Conservation (phyloP, 1,140 invertebrate genomes). For the Trichogramma pretiosum region DNA sequence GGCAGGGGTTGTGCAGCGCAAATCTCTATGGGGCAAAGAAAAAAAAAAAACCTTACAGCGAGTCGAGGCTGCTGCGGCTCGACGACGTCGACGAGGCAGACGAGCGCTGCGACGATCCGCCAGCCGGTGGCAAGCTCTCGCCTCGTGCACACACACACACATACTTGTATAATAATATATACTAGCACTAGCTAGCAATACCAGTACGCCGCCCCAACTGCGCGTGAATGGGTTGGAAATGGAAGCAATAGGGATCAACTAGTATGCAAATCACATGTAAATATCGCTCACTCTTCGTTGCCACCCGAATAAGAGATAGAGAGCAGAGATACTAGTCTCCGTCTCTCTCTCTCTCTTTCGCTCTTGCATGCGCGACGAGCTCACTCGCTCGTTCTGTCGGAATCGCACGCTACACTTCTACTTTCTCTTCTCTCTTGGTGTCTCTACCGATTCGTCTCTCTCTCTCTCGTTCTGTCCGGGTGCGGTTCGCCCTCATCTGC, state of each 20-base stretch:
- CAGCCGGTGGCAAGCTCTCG: no score
- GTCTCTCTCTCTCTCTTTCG: constrained; percentile 7
- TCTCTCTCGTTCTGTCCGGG: constrained; percentile 18
- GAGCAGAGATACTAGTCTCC: no score
- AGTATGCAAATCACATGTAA: constrained; percentile 50
- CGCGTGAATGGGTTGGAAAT: constrained; percentile 35
- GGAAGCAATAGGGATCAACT: constrained; percentile 50
- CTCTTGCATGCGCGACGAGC: constrained; percentile 30
- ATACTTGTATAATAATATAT: no score
- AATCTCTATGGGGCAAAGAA: constrained; percentile 2
- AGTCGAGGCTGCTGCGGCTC: no score
- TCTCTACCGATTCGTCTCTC: constrained; percentile 11
- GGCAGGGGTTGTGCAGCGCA: constrained; percentile 14
- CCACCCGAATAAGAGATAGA: no score
- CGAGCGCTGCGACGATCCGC: no score
- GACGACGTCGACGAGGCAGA: no score
- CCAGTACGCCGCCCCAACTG: constrained; percentile 30
- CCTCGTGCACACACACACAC: no score
- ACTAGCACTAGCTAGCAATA: no score
- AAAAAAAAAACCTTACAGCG: neutral
- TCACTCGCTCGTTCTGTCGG: no score
- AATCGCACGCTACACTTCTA: no score
- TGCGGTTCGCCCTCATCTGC: constrained; percentile 21
- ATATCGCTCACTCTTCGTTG: constrained; percentile 47
- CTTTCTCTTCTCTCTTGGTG: neutral